Evolutionary conservation across 2,888 invertebrate species (phyloP), one percentile per base, ranked within the genome.

Genomic region (Pristionchus fissidentatus): DNA sequence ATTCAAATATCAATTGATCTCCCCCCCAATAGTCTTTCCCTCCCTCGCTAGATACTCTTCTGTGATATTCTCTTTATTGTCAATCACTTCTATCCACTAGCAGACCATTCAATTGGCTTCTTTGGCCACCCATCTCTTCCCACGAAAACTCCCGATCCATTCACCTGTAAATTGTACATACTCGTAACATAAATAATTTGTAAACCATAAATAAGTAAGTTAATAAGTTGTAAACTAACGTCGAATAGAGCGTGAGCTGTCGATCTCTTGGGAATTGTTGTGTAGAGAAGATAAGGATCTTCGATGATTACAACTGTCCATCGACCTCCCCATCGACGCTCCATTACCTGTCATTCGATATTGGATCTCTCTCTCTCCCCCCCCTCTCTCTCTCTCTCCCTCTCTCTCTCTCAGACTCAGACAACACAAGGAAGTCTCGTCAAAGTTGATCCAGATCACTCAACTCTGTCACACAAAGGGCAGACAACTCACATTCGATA

Each of bases 61-160:
- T 46, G 43, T 73, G 29, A 29, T 75, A 29, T 49, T 19, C 29
- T 29, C 46, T 52, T 49, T 77, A 49, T 52, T 49, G 52, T 41
- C 2, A 49, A 32, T 57, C 57, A 38, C 22, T 13, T 26, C 41
- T 41, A 22, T 60, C 60, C 26, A n/a, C 41, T 38, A 41, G 55
- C 26, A 38, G 35, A 57, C 79, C 79, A 79, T 29, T 46, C 60
- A 26, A 55, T 38, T 46, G 55, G 55, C 19, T 79, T 5, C 29
- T 77, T 77, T 41, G 77, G 77, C 46, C 57, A 55, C 57, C 79
- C 79, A 26, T 79, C 79, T 49, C 60, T 79, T 19, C 79, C 79
- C 13, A 79, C 49, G 79, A 57, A 79, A 29, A 79, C 26, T 55
- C 79, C 79, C 13, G 79, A n/a, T 57, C 79, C 79, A 41, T 79